These are phyloP conservation scores for Drosophila erecta DNA, from an alignment of 1,140 invertebrate species.

Conservation along the genomic window DNA sequence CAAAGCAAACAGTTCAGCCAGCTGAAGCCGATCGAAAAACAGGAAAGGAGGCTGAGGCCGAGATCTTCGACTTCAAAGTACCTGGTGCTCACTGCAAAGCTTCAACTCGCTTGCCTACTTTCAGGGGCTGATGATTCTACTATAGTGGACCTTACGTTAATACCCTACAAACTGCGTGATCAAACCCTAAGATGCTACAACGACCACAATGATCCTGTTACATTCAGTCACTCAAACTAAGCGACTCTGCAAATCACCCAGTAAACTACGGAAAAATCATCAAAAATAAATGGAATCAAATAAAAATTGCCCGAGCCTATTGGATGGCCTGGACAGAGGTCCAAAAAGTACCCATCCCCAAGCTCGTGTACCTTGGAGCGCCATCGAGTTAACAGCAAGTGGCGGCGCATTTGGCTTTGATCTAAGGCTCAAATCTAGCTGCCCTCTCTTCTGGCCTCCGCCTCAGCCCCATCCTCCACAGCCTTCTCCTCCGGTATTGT, in stretches of 20 bases:
- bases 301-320: conserved; percentile 47
- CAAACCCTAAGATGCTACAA: too few species aligned
- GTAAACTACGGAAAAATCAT: conserved; percentile 21
- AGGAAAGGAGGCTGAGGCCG: conserved; percentile 1
- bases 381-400: conserved; percentile 81
- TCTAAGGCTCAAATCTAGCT: conserved; percentile 78
- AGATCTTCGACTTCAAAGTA: conserved; percentile 6
- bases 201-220: background rate
- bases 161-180: too few species aligned
- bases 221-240: background rate
- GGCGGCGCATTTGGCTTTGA: conserved; percentile 77
- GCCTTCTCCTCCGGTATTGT: conserved; percentile 29
- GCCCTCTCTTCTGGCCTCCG: conserved; percentile 40
- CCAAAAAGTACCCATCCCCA: conserved; percentile 63
- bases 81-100: background rate
- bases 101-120: background rate
- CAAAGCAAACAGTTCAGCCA: conserved; percentile 61
- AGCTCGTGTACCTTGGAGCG: conserved; percentile 76
- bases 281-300: conserved; percentile 47
- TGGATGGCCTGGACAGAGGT: conserved; percentile 67
- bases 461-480: conserved; percentile 2
- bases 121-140: background rate
- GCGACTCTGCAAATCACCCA: background rate
- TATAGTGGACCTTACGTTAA: too few species aligned
- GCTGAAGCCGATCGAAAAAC: conserved; percentile 31